These are phyloP conservation scores for Trichogramma evanescens DNA, from an alignment of 2,888 invertebrate genomes.

Conservation along the genomic window DNA sequence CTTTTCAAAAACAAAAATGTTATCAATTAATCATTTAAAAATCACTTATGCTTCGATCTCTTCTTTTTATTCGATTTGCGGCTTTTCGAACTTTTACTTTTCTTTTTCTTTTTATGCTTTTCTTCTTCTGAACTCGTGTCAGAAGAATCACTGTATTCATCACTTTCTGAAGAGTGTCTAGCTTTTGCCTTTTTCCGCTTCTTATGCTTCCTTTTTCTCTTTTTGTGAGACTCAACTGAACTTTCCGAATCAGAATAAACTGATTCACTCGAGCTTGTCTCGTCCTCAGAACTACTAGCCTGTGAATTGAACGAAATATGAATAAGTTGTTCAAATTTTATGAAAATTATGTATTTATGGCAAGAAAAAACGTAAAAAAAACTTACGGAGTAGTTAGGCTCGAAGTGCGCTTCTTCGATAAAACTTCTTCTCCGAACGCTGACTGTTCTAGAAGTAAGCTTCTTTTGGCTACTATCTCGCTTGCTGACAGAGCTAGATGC, in stretches of 20 bases:
- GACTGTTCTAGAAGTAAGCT: conserved; percentile 44
- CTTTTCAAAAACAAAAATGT: not conserved
- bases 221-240: conserved; percentile 50
- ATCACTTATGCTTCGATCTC: conserved; percentile 58
- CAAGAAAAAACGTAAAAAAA: not conserved
- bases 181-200: conserved; percentile 52
- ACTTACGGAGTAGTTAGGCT: conserved; percentile 64
- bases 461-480: conserved; percentile 30
- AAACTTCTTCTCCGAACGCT: conserved; percentile 60
- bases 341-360: not conserved
- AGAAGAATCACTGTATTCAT: conserved; percentile 60
- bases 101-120: conserved; percentile 60
- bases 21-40: not conserved
- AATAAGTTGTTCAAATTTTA: not conserved
- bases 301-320: not conserved
- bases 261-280: conserved; percentile 47
- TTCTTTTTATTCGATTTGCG: conserved; percentile 67
- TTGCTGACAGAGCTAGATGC: no score
- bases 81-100: conserved; percentile 60
- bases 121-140: conserved; percentile 59
- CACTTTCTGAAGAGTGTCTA: conserved; percentile 56
- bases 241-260: conserved; percentile 47
- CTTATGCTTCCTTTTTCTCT: conserved; percentile 59
- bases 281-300: conserved; percentile 50
- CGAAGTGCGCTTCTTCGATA: conserved; percentile 67